Base-by-base conservation (phyloP, 2,113 vertebrate species). In the Hydrochoerus hydrochaeris region DNA sequence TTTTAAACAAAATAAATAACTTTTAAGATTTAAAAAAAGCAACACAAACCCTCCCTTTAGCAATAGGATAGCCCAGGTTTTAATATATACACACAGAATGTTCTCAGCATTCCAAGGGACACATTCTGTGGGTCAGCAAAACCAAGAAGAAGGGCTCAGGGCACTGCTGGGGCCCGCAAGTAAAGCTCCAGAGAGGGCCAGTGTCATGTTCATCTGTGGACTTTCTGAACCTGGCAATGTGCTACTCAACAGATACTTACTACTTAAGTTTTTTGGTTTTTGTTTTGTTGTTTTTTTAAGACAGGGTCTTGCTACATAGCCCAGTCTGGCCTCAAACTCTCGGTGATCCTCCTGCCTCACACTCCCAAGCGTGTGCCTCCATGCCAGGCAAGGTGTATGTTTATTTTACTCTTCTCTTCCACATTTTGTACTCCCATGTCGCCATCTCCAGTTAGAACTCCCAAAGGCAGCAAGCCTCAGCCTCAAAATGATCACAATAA, bases 1-100 rank as follows among this genome's bases (percentile, higher is more conserved):
- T 90, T 77, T 78, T 57, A 90, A 69, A 67, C 71, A 73, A 91
- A 90, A 32, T 88, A 92, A 94, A 75, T 38, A 75, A 86, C 44
- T 57, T 57, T 81, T 52, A 3, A n/a, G 10, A 90, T 85, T 41
- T 46, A 69, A 91, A 81, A 8, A 83, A 87, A 75, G 90, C 38
- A 52, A 20, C 12, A 75, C n/a, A 71, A 71, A 71, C 22, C 22
- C 24, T 6, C 41, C 80, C 38, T 88, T 85, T 41, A 85, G 84
- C 35, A 88, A 13, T 1, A 85, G 28, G 69, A 87, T 82, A 77
- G 77, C 32, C 44, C 35, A 73, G 65, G 35, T 92, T 89, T 78
- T 69, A 95, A 46, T 81, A 57, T 63, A 24, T 30, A 85, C 52
- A 83, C 71, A 94, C 24, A 63, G 67, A 90, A 85, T 73, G 60